phyloP scores from a whole-genome alignment of 2,888 invertebrate genomes.

The Phasia obesa region DNA sequence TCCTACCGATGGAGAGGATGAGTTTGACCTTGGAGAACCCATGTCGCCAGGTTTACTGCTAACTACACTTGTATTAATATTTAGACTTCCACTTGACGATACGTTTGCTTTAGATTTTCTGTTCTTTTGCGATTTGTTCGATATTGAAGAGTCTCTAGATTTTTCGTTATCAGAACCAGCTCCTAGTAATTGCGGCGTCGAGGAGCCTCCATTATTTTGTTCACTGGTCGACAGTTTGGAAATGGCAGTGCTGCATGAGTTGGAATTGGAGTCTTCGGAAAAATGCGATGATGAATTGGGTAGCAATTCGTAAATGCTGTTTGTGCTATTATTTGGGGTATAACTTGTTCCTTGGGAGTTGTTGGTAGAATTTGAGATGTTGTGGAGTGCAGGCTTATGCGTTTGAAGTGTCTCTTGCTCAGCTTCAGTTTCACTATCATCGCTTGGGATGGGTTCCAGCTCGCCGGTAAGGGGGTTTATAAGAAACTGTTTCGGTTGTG shows the following conservation, averaged over 20 bases:
- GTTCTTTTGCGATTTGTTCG: slow-evolving; percentile 80
- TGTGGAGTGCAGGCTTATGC: slow-evolving; percentile 14
- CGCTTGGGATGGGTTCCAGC: slow-evolving; percentile 90
- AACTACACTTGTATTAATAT: slow-evolving; percentile 62
- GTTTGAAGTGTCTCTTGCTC: slow-evolving; percentile 79
- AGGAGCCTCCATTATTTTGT: slow-evolving; percentile 76
- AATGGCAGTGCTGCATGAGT: slow-evolving; percentile 84
- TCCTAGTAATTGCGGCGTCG: slow-evolving; percentile 82
- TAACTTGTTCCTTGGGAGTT: slow-evolving; percentile 44
- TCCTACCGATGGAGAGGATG: slow-evolving; percentile 71
- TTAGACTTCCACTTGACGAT: not conserved
- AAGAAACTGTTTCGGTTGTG: slow-evolving; percentile 87
- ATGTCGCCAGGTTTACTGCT: slow-evolving; percentile 71
- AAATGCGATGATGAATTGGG: slow-evolving; percentile 75
- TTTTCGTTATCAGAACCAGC: slow-evolving; percentile 83
- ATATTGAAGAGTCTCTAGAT: slow-evolving; percentile 83
- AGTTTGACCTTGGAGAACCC: slow-evolving; percentile 71
- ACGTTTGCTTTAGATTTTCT: slow-evolving; percentile 70
- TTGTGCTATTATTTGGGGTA: slow-evolving; percentile 59
- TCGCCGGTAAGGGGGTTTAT: slow-evolving; percentile 95
- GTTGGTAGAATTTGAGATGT: slow-evolving; percentile 41
- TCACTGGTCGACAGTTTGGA: slow-evolving; percentile 84
- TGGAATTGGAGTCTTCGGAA: slow-evolving; percentile 82
- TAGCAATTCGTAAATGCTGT: slow-evolving; percentile 74
- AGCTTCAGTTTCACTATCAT: slow-evolving; percentile 86